Conservation (phyloP, 2,888 invertebrate genomes). For the Epinotia demarniana region DNA sequence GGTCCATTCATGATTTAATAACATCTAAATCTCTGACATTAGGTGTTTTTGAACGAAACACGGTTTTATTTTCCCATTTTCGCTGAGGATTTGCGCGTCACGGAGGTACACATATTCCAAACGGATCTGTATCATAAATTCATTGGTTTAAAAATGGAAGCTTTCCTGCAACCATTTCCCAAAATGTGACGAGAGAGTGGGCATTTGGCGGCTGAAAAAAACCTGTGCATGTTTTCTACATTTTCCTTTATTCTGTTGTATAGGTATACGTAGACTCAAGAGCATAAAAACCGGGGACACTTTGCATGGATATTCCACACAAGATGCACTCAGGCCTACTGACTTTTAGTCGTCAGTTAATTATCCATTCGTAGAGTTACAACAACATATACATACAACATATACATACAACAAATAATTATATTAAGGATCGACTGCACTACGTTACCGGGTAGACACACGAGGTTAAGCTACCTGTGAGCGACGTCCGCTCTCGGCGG, state of each 20-base stretch:
- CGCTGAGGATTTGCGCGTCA: slow-evolving; percentile 10
- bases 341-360: too few species aligned
- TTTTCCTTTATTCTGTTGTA: slow-evolving; percentile 4
- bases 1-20: background rate
- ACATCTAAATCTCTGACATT: background rate
- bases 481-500: too few species aligned
- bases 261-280: background rate
- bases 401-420: too few species aligned
- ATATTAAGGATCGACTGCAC: too few species aligned
- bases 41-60: background rate
- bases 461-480: too few species aligned
- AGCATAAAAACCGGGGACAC: too few species aligned
- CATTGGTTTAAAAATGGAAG: slow-evolving; percentile 39
- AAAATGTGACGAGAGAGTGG: slow-evolving; percentile 20
- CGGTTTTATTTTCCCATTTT: background rate
- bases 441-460: too few species aligned
- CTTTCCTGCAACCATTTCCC: slow-evolving; percentile 20
- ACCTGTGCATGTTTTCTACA: background rate
- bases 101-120: slow-evolving; percentile 18
- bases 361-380: too few species aligned
- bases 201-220: slow-evolving; percentile 14
- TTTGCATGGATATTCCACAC: too few species aligned
- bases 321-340: too few species aligned
- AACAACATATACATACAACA: too few species aligned
- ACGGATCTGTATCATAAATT: slow-evolving; percentile 41